Evolutionary conservation across 2,888 invertebrate species (phyloP).

Genomic region (Hypena proboscidalis): DNA sequence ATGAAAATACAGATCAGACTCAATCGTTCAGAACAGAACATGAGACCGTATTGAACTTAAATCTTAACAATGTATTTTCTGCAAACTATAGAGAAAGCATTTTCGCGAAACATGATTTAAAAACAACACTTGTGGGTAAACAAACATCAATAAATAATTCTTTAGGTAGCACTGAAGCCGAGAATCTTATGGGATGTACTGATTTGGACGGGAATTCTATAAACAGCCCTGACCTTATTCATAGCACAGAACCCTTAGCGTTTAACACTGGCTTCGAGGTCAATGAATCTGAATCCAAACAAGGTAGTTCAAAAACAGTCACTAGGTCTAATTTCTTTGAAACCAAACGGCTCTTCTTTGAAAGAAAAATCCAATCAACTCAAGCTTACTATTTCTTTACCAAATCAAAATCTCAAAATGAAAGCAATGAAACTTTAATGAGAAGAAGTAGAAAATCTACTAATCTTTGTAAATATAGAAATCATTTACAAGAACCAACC

Average conservation of each 20-base stretch:
- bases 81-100: slow-evolving; percentile 54
- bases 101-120: slow-evolving; percentile 19
- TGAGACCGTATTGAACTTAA: neutral
- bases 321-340: slow-evolving; percentile 8
- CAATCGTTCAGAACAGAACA: no score
- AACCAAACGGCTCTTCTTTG: slow-evolving; percentile 1
- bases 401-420: slow-evolving; percentile 37
- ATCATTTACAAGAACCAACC: slow-evolving; percentile 59
- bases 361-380: slow-evolving; percentile 42
- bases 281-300: no score
- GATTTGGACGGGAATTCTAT: slow-evolving; percentile 55
- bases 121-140: slow-evolving; percentile 8
- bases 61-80: slow-evolving; percentile 54
- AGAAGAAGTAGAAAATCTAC: slow-evolving; percentile 70
- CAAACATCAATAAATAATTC: slow-evolving; percentile 31
- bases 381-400: slow-evolving; percentile 57
- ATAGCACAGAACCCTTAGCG: slow-evolving; percentile 1
- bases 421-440: slow-evolving; percentile 42
- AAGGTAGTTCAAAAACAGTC: no score
- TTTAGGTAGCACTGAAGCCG: slow-evolving; percentile 47
- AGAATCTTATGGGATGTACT: slow-evolving; percentile 59
- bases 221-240: slow-evolving; percentile 24
- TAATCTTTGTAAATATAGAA: slow-evolving; percentile 71
- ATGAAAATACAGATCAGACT: no score
- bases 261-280: no score